phyloP scores from a whole-genome alignment of 64 coral and sea anemone species.

The Montipora efflorescens region DNA sequence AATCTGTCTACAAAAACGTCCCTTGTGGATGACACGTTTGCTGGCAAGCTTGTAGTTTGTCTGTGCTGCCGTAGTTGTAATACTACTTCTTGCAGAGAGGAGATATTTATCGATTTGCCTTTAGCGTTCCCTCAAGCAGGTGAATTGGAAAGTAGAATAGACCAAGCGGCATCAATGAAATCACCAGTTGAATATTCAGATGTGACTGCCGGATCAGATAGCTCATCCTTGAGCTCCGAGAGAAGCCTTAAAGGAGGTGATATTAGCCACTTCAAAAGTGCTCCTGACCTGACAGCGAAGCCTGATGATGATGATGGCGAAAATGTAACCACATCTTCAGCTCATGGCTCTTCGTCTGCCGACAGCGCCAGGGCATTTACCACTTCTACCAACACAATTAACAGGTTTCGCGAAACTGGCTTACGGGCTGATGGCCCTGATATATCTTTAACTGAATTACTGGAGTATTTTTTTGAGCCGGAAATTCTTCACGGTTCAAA shows the following conservation, averaged over 20 bases:
- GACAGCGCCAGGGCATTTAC: conserved; percentile 15
- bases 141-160: conserved; percentile 23
- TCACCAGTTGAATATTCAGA: conserved; percentile 68
- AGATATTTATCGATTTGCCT: conserved; percentile 86
- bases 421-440: conserved; percentile 29
- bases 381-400: conserved; percentile 10
- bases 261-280: conserved; percentile 55
- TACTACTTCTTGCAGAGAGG: conserved; percentile 75
- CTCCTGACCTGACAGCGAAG: conserved; percentile 53
- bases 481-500: conserved; percentile 89
- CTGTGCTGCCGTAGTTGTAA: conserved; percentile 77
- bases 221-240: conserved; percentile 20
- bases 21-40: conserved; percentile 82
- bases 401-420: neutral
- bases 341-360: neutral
- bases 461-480: conserved; percentile 94
- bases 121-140: conserved; percentile 74
- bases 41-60: conserved; percentile 80
- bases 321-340: conserved; percentile 29
- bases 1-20: neutral
- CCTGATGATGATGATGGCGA: conserved; percentile 53
- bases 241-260: conserved; percentile 96
- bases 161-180: neutral
- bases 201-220: neutral
- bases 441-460: conserved; percentile 70